phyloP scores from a whole-genome alignment of 2,888 invertebrate species.

The Phaonia tiefii region DNA sequence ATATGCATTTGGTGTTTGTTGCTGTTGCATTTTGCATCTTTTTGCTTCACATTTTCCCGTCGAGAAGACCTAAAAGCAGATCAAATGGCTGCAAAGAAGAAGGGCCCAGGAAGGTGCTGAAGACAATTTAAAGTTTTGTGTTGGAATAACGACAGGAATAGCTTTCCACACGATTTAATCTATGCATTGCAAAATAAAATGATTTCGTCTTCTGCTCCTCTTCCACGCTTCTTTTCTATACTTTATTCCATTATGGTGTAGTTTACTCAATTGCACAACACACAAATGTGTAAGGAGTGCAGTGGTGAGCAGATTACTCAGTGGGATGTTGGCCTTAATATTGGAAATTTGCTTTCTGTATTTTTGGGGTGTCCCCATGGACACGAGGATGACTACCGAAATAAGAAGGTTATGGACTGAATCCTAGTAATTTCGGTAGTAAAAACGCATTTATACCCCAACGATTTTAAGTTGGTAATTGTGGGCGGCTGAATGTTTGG shows the following conservation, averaged over 20 bases:
- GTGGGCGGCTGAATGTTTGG: constrained; percentile 25
- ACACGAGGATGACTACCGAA: constrained; percentile 25
- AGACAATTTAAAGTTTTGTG: constrained; percentile 37
- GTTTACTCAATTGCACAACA: constrained; percentile 24
- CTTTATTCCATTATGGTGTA: constrained; percentile 69
- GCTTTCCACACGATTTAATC: constrained; percentile 78
- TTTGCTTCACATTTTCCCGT: not conserved
- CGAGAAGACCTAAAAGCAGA: not conserved
- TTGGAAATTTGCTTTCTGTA: not conserved
- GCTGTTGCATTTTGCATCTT: constrained; percentile 15
- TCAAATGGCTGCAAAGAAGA: not conserved
- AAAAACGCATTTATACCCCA: constrained; percentile 24
- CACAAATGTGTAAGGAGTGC: constrained; percentile 57
- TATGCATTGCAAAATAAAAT: constrained; percentile 75
- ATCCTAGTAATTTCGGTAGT: no score
- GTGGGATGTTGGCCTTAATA: constrained; percentile 19
- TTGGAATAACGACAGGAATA: constrained; percentile 56
- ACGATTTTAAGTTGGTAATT: not conserved
- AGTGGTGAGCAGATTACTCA: constrained; percentile 67
- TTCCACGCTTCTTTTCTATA: constrained; percentile 71
- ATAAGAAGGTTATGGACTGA: not conserved
- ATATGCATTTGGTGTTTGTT: constrained; percentile 2
- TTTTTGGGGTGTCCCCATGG: constrained; percentile 41
- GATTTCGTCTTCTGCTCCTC: constrained; percentile 64
- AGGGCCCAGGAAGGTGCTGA: constrained; percentile 10